Evolutionary conservation across 2,113 vertebrate genomes (phyloP).

Genomic region (Hepsetus odoe): DNA sequence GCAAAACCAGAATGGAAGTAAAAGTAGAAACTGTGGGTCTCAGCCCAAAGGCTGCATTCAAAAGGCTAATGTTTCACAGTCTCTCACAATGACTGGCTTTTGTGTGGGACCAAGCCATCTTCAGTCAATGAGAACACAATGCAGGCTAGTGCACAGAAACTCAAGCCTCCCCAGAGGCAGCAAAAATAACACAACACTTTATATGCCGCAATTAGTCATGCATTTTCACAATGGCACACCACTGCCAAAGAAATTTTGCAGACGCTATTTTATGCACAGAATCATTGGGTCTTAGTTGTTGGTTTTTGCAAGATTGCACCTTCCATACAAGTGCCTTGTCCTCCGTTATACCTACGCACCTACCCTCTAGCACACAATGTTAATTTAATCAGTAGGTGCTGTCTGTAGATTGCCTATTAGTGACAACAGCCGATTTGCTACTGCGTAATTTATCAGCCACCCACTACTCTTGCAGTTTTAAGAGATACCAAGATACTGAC

Average conservation of each 20-base stretch:
- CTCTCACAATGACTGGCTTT: conserved; percentile 41
- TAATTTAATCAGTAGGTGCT: too few species aligned
- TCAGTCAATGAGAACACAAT: conserved; percentile 37
- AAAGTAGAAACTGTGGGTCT: conserved; percentile 21
- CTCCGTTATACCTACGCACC: neutral
- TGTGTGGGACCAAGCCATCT: conserved; percentile 12
- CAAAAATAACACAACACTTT: neutral
- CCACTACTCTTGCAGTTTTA: too few species aligned
- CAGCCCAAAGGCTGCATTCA: conserved; percentile 9
- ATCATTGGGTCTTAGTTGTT: neutral
- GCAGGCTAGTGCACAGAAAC: conserved; percentile 21
- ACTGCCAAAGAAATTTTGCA: neutral
- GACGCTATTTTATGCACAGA: neutral
- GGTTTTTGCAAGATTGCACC: neutral
- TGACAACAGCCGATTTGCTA: too few species aligned
- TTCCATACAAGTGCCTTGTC: neutral
- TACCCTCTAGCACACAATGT: too few species aligned
- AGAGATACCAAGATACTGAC: too few species aligned
- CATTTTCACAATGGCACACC: neutral
- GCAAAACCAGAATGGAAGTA: conserved; percentile 15
- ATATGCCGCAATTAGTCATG: neutral
- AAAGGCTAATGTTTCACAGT: conserved; percentile 46
- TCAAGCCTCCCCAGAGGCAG: conserved; percentile 10
- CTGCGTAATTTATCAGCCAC: too few species aligned
- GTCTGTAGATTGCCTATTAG: too few species aligned